Conservation (phyloP, 92 coral and sea anemone species). For the Epizoanthus ramosus region DNA sequence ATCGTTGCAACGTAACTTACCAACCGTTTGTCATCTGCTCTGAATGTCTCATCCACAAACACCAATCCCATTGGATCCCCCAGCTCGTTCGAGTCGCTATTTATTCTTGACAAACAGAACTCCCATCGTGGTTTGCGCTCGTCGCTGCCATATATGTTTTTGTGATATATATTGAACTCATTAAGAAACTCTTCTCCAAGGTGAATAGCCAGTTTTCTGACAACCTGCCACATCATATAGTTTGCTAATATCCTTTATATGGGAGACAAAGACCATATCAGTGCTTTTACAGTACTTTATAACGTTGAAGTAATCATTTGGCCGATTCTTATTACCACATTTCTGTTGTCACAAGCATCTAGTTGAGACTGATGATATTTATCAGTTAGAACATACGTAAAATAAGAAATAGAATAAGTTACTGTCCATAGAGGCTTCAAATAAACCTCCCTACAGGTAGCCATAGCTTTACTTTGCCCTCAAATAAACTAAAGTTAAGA, state of each 20-base stretch:
- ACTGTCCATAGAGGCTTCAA: too few relatives aligned
- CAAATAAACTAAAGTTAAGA: too few relatives aligned
- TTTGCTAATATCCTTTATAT: slow-evolving; percentile 51
- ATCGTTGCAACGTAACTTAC: slow-evolving; percentile 38
- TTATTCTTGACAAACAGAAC: slow-evolving; percentile 61
- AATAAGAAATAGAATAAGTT: too few relatives aligned
- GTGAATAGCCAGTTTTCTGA: slow-evolving; percentile 7
- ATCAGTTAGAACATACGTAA: too few relatives aligned
- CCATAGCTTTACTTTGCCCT: too few relatives aligned
- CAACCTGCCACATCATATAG: slow-evolving; percentile 64
- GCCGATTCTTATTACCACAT: too few relatives aligned
- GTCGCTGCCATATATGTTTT: slow-evolving; percentile 21
- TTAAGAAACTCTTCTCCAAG: slow-evolving; percentile 43
- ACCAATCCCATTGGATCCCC: slow-evolving; percentile 87
- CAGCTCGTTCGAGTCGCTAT: slow-evolving; percentile 43
- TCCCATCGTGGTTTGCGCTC: slow-evolving; percentile 41
- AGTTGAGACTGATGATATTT: too few relatives aligned
- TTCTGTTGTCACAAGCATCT: too few relatives aligned
- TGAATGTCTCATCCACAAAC: slow-evolving; percentile 79
- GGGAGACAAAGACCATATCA: too few relatives aligned
- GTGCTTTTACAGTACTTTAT: too few relatives aligned
- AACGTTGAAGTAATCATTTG: too few relatives aligned
- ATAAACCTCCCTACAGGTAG: too few relatives aligned
- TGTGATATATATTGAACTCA: slow-evolving; percentile 16
- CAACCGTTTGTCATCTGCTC: slow-evolving; percentile 64